Evolutionary conservation across 2,797 vertebrate genomes (phyloP), one percentile per base, ranked within the genome.

Genomic region (Sciaenops ocellatus): DNA sequence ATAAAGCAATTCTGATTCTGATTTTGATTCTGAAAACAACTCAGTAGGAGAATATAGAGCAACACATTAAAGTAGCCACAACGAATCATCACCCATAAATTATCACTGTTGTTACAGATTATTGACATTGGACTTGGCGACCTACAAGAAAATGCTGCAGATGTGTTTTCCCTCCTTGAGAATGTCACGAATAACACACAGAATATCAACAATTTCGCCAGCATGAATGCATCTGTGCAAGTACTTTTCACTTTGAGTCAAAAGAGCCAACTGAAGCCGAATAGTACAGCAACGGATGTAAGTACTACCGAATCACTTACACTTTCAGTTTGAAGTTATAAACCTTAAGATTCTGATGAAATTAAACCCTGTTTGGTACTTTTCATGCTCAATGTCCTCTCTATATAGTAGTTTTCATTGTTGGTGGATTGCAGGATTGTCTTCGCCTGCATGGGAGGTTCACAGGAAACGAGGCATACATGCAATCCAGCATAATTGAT

Each of bases 81-180:
- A 12, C 56, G 20, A 24, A 54, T 62, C 26, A 30, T 70, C 18
- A 64, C 10, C 1, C 10, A 34, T 50, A 0, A 78, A n/a, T 59
- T 24, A 22, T 64, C 16, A 3, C 8, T 90, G 6, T 78, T 61
- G 5, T 82, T 88, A 50, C 90, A 96, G 95, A 57, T 50, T 4
- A 38, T 89, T 42, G 42, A 72, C 52, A 91, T 5, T 62, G 95
- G 95, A 82, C 78, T 78, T 12, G 95, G 95, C 15, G 0, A 1
- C 0, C 0, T 89, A 3, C 0, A 47, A 1, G 0, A 24, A 1
- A 85, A 86, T 38, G 77, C 84, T 22, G 50, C 6, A 0, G 0
- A 0, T 0, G 50, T 95, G 38, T 91, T 95, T 69, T 1, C 0
- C 0, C 0, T 0, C 1, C 79, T 96, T 6, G 1, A 63, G 11